Evolutionary conservation across 1,140 invertebrate genomes (phyloP), one percentile per base, ranked within the genome.

Genomic region (Neodiprion lecontei): DNA sequence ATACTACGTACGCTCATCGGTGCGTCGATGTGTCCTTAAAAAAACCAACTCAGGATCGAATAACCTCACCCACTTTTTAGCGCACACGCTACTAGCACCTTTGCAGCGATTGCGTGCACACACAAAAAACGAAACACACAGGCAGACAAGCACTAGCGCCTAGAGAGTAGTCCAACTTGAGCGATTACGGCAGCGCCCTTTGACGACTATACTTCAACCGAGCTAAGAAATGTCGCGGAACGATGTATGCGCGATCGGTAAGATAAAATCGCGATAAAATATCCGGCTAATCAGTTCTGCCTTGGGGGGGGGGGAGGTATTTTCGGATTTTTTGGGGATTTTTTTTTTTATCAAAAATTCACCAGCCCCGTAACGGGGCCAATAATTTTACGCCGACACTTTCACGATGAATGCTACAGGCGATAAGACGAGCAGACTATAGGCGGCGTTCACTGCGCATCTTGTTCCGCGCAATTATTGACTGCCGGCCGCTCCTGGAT

Each of bases 141-240:
- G 5, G 28, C 53, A 14, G 53, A 61, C 4, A 17, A 61, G 53
- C n/a, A 17, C 11, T 61, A 61, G 53, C n/a, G 53, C n/a, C 53
- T 61, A 61, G 11, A 61, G 11, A 17, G 28, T 5, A 61, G 11
- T 61, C 53, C 53, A 61, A 61, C 53, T 61, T 61, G 53, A 61
- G 48, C 78, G 78, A 80, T 80, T 78, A 77, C 76, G 83, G 77
- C 84, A 85, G 83, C 84, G 83, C 84, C 83, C 84, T 84, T 84
- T 81, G 78, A 83, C 76, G 79, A 74, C 73, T 78, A 83, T 76
- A 81, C 48, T 75, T 50, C 67, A 66, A 81, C 77, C 72, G 74
- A 67, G 68, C 17, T 77, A 78, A 72, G 28, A 10, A 14, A 21
- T 12, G 28, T 40, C 28, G 5, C 28, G 28, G 28, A 40, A 40